Conservation (phyloP, 1,140 invertebrate species). For the Charaxes varanes region DNA sequence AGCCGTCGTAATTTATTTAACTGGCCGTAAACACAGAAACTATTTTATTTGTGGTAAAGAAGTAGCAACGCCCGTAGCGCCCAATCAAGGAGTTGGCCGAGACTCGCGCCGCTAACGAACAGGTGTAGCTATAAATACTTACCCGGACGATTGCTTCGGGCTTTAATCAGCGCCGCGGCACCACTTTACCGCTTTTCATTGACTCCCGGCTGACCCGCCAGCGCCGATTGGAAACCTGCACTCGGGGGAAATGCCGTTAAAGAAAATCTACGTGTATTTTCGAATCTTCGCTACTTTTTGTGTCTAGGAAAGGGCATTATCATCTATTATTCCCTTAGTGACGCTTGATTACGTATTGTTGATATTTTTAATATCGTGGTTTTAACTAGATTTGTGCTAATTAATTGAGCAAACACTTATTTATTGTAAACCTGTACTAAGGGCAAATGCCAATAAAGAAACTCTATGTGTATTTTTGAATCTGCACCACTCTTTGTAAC, state of each 20-base stretch:
- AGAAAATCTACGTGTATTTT: slow-evolving; percentile 55
- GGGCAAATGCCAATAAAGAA: slow-evolving; percentile 50
- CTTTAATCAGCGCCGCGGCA: slow-evolving; percentile 69
- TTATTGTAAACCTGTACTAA: slow-evolving; percentile 67
- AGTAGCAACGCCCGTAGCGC: slow-evolving; percentile 62
- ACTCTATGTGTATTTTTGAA: too few species aligned
- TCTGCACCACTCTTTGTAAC: too few species aligned
- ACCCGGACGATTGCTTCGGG: slow-evolving; percentile 69
- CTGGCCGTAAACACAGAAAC: slow-evolving; percentile 48
- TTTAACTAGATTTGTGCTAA: too few species aligned
- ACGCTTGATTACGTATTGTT: slow-evolving; percentile 13
- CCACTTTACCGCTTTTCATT: slow-evolving; percentile 71
- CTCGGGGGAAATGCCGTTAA: slow-evolving; percentile 51
- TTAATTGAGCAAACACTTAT: too few species aligned
- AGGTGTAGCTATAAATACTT: slow-evolving; percentile 73
- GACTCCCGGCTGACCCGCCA: slow-evolving; percentile 62
- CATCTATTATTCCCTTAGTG: slow-evolving; percentile 8
- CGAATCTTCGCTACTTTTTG: slow-evolving; percentile 22
- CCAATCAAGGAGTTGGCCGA: slow-evolving; percentile 72
- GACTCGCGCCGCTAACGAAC: slow-evolving; percentile 67
- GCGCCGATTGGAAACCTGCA: slow-evolving; percentile 66
- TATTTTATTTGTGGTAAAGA: slow-evolving; percentile 67
- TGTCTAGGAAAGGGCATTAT: slow-evolving; percentile 6
- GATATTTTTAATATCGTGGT: not conserved
- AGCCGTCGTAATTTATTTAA: slow-evolving; percentile 38